phyloP scores from a whole-genome alignment of 2,888 invertebrate genomes.

The Cybosia mesomella region DNA sequence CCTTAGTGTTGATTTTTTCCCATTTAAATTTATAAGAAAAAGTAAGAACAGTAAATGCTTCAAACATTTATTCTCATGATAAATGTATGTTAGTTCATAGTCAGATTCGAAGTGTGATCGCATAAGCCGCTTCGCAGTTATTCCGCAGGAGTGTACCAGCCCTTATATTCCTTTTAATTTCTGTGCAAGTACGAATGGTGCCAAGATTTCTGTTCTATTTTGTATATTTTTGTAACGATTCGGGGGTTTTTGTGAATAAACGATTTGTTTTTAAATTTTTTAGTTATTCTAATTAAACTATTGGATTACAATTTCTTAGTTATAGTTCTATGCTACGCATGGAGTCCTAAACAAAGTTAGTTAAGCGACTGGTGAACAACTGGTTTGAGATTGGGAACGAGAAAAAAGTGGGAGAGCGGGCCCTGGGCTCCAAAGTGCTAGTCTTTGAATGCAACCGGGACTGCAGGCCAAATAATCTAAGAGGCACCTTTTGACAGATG shows the following conservation, averaged over 20 bases:
- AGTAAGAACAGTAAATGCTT: neutral
- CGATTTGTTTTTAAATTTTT: slow-evolving; percentile 24
- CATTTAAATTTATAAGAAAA: neutral
- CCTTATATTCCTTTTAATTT: slow-evolving; percentile 22
- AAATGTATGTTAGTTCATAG: neutral
- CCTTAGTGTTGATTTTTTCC: neutral
- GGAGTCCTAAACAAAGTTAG: too few relatives aligned
- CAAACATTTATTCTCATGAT: neutral
- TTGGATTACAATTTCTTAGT: neutral
- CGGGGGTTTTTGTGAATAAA: slow-evolving; percentile 26
- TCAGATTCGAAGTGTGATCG: neutral
- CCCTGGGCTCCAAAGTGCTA: too few relatives aligned
- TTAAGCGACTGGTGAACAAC: too few relatives aligned
- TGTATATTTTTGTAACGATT: slow-evolving; percentile 34
- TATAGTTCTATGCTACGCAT: neutral
- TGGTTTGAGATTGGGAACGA: too few relatives aligned
- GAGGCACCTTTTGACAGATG: too few relatives aligned
- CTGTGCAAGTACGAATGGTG: slow-evolving; percentile 38
- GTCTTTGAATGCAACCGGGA: too few relatives aligned
- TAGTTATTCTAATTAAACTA: slow-evolving; percentile 9
- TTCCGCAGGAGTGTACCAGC: slow-evolving; percentile 9
- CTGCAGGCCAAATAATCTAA: too few relatives aligned
- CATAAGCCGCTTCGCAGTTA: neutral
- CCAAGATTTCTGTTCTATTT: slow-evolving; percentile 37
- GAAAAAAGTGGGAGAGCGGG: too few relatives aligned